phyloP scores from a whole-genome alignment of 1,140 invertebrate genomes.

The Phocides pigmalion region DNA sequence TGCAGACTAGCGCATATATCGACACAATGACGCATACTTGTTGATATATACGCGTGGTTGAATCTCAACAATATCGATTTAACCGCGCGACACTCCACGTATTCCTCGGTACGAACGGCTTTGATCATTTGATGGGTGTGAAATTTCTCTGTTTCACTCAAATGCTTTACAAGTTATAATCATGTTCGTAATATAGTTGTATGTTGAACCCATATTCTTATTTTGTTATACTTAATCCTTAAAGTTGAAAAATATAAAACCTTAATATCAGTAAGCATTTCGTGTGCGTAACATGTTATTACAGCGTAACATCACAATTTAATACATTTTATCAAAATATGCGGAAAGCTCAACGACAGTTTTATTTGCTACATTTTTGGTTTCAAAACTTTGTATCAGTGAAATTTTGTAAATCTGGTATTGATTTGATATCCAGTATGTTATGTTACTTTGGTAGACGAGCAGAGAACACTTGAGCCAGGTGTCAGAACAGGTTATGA shows the following conservation, averaged over 20 bases:
- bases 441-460: neutral
- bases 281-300: no score
- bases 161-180: neutral
- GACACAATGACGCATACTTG: conserved; percentile 8
- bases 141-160: neutral
- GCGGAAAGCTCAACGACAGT: no score
- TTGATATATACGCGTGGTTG: neutral
- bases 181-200: no score
- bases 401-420: neutral
- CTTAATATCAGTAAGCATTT: no score
- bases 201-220: no score
- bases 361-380: no score
- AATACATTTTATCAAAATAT: no score
- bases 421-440: neutral
- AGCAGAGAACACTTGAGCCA: neutral
- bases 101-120: neutral
- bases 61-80: conserved; percentile 24
- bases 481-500: conserved; percentile 18
- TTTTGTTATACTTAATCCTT: no score
- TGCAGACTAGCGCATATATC: conserved; percentile 11
- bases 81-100: neutral
- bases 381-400: no score
- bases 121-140: neutral
- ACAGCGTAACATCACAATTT: no score
- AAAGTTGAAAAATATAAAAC: no score